Conservation (phyloP, 92 coral and sea anemone genomes). For the Porites cylindrica region DNA sequence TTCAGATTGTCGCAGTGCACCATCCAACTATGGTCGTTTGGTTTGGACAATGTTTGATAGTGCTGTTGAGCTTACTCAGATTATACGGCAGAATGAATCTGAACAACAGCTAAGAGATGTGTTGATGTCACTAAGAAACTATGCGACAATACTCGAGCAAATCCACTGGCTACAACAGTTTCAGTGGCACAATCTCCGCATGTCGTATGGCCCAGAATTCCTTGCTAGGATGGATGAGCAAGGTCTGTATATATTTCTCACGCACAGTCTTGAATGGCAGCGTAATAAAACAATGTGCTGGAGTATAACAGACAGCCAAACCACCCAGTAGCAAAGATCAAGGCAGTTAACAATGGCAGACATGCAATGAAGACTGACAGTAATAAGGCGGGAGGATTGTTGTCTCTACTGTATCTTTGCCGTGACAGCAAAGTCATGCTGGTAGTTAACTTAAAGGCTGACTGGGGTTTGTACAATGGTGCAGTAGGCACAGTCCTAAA, state of each 20-base stretch:
- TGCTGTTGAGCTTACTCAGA: slow-evolving; percentile 50
- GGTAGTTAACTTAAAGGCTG: slow-evolving; percentile 39
- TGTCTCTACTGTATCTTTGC: slow-evolving; percentile 48
- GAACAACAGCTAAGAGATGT: slow-evolving; percentile 54
- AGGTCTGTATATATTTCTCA: slow-evolving; percentile 56
- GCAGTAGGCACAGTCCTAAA: slow-evolving; percentile 56
- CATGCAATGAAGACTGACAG: slow-evolving; percentile 51
- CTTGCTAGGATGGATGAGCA: slow-evolving; percentile 51
- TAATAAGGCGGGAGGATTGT: slow-evolving; percentile 55
- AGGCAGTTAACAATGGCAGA: slow-evolving; percentile 39
- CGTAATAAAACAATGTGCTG: slow-evolving; percentile 37
- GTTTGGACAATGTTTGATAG: slow-evolving; percentile 45
- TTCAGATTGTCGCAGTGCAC: slow-evolving; percentile 48
- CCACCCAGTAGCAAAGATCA: slow-evolving; percentile 52
- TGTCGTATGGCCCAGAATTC: slow-evolving; percentile 9
- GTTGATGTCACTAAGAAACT: not conserved
- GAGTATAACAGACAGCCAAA: slow-evolving; percentile 29
- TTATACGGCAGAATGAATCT: slow-evolving; percentile 41
- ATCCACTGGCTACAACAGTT: slow-evolving; percentile 9
- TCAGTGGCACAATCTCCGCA: slow-evolving; percentile 13
- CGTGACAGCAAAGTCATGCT: slow-evolving; percentile 54
- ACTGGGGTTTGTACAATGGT: slow-evolving; percentile 57
- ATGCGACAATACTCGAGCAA: not conserved
- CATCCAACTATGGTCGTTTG: slow-evolving; percentile 56
- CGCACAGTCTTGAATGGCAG: slow-evolving; percentile 56